Evolutionary conservation across 2,888 invertebrate genomes (phyloP).

Genomic region (Cynaeus angustus): DNA sequence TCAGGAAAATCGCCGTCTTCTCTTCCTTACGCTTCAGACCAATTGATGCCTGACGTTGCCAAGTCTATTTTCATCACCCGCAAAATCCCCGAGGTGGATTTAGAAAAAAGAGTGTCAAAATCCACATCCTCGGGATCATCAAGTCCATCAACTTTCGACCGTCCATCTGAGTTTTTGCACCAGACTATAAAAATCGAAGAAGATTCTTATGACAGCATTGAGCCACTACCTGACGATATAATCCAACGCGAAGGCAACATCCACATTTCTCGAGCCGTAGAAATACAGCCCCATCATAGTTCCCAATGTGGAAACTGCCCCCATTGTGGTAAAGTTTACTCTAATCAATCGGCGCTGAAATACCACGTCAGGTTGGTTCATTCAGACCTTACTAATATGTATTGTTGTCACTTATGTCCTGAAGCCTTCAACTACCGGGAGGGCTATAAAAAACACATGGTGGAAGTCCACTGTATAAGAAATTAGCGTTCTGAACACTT

Average conservation of each 20-base stretch:
- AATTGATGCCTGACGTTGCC: slow-evolving; percentile 58
- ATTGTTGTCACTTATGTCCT: slow-evolving; percentile 81
- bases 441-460: slow-evolving; percentile 82
- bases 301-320: slow-evolving; percentile 78
- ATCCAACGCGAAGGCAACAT: slow-evolving; percentile 32
- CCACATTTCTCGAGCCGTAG: slow-evolving; percentile 41
- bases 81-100: slow-evolving; percentile 61
- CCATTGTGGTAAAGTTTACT: slow-evolving; percentile 81
- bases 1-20: slow-evolving; percentile 61
- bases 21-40: slow-evolving; percentile 55
- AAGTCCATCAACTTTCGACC: slow-evolving; percentile 62
- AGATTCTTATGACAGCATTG: slow-evolving; percentile 56
- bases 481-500: slow-evolving; percentile 69
- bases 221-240: slow-evolving; percentile 39
- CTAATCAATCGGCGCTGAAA: slow-evolving; percentile 81
- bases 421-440: slow-evolving; percentile 81
- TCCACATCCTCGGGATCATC: slow-evolving; percentile 58
- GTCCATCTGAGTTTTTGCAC: slow-evolving; percentile 62
- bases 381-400: slow-evolving; percentile 79
- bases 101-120: slow-evolving; percentile 33
- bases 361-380: slow-evolving; percentile 79
- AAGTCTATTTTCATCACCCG: slow-evolving; percentile 63
- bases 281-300: slow-evolving; percentile 67
- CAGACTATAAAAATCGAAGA: slow-evolving; percentile 64
- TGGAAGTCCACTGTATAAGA: slow-evolving; percentile 78